Base-by-base conservation (phyloP, 2,888 invertebrate genomes). In the Lasioglossum vierecki region DNA sequence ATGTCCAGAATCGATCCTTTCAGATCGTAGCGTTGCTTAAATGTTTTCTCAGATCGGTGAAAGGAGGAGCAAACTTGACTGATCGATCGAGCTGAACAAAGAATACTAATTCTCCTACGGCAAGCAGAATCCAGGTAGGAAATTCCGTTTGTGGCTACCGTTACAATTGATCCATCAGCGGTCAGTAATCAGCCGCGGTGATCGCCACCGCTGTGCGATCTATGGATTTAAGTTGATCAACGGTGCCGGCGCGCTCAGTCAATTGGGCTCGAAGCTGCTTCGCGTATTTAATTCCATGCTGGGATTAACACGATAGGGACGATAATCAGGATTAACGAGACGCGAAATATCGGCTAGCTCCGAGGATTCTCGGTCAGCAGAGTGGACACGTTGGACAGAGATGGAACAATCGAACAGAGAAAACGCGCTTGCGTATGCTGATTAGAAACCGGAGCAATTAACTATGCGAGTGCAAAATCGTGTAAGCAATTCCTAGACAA, bases 401-500 rank as follows among this genome's bases (percentile, higher is more conserved):
- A 22, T 60, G 26, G 57, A 44, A 44, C 46, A 66, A 66, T 72
- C 68, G 63, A 70, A 44, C 4, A 70, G 44, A 39, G 76, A 82
- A 76, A 83, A 76, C 66, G 26, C 79, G 66, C 78, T 80, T 26
- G 74, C 82, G 76, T 72, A n/a, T 35, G 75, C 79, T 41, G 44
- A 72, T 49, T 30, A 30, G 57, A 76, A 60, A 60, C 26, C 15
- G 66, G 30, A 57, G 84, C 79, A 84, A 85, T 85, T 85, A 77
- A 76, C 80, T n/a, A 39, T 5, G 70, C 68, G 76, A 84, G 60
- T 77, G 85, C 68, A 76, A 80, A 85, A 80, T 74, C 84, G 84
- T 80, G 84, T 85, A 80, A 80, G 80, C 84, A 76, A 85, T 76
- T 74, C 70, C 74, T 85, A 80, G 63, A 77, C 84, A 84, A 84